Evolutionary conservation across 2,113 vertebrate species (phyloP).

Genomic region (Epinephelus cyanopodus): DNA sequence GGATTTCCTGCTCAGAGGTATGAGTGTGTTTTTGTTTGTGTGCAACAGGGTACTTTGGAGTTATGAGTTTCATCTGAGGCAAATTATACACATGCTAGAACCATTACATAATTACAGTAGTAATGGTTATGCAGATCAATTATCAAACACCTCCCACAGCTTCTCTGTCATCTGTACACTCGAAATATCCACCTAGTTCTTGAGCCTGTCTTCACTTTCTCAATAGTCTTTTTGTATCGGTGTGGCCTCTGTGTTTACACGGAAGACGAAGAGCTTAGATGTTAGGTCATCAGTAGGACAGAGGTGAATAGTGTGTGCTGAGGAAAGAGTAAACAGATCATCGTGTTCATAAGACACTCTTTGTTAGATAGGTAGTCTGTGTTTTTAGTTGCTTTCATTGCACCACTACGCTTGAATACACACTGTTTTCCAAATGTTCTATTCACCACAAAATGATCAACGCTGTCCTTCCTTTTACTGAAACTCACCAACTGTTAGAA

Average conservation of each 20-base stretch:
- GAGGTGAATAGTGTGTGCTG: constrained; percentile 67
- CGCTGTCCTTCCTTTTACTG: not conserved
- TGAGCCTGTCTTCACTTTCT: constrained; percentile 46
- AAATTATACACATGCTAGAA: constrained; percentile 25
- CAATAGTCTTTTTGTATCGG: constrained; percentile 69
- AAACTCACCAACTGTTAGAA: not conserved
- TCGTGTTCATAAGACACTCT: constrained; percentile 41
- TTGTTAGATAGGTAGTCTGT: constrained; percentile 43
- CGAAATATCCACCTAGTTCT: constrained; percentile 23
- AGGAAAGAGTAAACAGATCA: constrained; percentile 72
- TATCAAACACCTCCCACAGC: constrained; percentile 39
- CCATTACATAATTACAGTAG: constrained; percentile 36
- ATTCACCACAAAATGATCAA: constrained; percentile 22
- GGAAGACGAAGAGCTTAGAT: constrained; percentile 66
- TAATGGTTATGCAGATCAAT: constrained; percentile 16
- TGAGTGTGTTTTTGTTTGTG: constrained; percentile 57
- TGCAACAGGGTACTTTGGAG: not conserved
- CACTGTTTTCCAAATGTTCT: constrained; percentile 28
- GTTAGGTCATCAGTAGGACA: constrained; percentile 78
- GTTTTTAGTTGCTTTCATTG: constrained; percentile 42
- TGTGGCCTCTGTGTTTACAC: constrained; percentile 55
- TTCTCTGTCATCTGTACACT: constrained; percentile 13
- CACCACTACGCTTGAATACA: constrained; percentile 39
- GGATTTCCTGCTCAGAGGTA: constrained; percentile 63
- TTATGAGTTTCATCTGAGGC: constrained; percentile 30